phyloP scores from a whole-genome alignment of 2,797 vertebrate species.

The Pyrocephalus nanus region DNA sequence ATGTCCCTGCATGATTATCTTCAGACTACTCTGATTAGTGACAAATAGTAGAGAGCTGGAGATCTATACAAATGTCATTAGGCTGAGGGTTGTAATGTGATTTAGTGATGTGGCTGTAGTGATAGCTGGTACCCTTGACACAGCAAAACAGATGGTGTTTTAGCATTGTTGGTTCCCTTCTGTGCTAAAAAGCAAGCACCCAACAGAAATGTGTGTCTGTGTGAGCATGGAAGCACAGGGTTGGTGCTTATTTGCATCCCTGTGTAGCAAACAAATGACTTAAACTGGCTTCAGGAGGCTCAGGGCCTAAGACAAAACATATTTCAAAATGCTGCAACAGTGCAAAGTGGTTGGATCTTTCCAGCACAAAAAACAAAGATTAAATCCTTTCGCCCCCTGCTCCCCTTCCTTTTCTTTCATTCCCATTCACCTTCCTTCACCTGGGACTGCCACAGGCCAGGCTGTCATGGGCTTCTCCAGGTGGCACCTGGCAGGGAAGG shows the following conservation, averaged over 20 bases:
- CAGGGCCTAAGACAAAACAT: neutral
- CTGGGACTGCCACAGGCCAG: neutral
- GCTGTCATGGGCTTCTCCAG: neutral
- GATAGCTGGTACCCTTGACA: neutral
- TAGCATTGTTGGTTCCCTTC: neutral
- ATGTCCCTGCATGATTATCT: slow-evolving; percentile 19
- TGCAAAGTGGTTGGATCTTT: neutral
- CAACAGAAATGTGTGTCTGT: neutral
- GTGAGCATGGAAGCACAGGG: neutral
- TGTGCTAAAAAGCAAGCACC: neutral
- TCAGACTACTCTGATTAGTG: slow-evolving; percentile 22
- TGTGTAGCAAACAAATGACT: neutral
- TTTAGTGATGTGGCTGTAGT: neutral
- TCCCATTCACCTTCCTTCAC: neutral
- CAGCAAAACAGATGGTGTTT: neutral
- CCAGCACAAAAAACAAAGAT: neutral
- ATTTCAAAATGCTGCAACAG: neutral
- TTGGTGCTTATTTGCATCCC: neutral
- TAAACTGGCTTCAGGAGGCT: neutral
- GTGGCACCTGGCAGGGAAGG: neutral
- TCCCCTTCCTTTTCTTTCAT: neutral
- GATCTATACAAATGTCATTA: slow-evolving; percentile 52
- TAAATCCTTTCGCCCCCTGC: neutral
- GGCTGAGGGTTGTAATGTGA: neutral
- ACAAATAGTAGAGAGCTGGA: neutral